These are phyloP conservation scores for Neosilurus mollespiculum DNA, from an alignment of 2,797 vertebrate species.

Conservation along the genomic window DNA sequence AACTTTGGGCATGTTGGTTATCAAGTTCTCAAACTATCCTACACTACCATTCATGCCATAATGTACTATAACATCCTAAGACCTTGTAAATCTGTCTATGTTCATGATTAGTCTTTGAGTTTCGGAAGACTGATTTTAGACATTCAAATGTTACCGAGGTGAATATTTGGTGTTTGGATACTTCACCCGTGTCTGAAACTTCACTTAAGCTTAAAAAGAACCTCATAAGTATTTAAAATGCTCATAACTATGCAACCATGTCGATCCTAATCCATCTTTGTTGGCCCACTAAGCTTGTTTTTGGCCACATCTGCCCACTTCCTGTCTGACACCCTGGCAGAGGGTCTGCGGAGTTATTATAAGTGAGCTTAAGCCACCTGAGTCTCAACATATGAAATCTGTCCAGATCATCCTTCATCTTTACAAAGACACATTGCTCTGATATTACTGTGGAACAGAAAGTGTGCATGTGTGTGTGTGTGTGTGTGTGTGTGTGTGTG, in stretches of 20 bases:
- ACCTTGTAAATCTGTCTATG: not conserved
- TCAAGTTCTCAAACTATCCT: not conserved
- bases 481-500: constrained; percentile 29
- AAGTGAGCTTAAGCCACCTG: constrained; percentile 31
- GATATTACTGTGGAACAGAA: constrained; percentile 20
- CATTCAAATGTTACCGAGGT: no score
- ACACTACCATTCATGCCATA: no score
- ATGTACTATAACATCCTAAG: not conserved
- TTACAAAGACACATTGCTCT: constrained; percentile 25
- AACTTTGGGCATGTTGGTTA: not conserved
- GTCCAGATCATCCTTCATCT: constrained; percentile 28
- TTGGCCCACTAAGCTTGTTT: not conserved
- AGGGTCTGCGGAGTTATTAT: constrained; percentile 14
- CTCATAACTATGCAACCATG: not conserved
- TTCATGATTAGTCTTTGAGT: not conserved
- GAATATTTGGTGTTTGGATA: not conserved
- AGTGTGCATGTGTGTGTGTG: constrained; percentile 12
- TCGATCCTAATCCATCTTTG: not conserved
- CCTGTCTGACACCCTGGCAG: not conserved
- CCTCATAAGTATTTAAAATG: not conserved
- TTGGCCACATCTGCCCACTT: constrained; percentile 9
- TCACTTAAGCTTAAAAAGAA: not conserved
- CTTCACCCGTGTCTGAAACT: not conserved
- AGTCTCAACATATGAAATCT: constrained; percentile 31
- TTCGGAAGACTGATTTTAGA: not conserved